Evolutionary conservation across 2,113 vertebrate genomes (phyloP), one percentile per base, ranked within the genome.

Genomic region (Aphyosemion australe): DNA sequence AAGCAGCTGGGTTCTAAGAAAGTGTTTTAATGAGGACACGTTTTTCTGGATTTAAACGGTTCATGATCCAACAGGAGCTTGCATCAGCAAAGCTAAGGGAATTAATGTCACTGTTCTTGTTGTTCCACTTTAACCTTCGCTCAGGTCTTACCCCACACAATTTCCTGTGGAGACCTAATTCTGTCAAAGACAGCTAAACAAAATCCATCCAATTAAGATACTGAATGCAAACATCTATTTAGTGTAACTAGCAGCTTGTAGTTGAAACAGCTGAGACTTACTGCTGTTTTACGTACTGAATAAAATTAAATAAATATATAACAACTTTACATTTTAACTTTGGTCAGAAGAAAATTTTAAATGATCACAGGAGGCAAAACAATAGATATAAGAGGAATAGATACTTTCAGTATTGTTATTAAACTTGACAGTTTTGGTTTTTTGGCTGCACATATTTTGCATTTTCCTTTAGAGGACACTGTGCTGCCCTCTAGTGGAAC

Each of bases 131-230:
- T 82, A 90, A 88, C 80, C 57, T 61, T 83, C 61, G 47, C 71
- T 66, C 64, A 73, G 65, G 76, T 87, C 69, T 87, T 88, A 89
- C 58, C 67, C 61, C 87, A 86, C 79, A 80, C 64, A 57, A 64
- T 90, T 89, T 90, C 89, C 89, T 88, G 79, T 43, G 26, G 34
- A 76, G 90, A 89, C 85, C 90, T 93, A 90, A 92, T 93, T 93
- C 89, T 87, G 77, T 86, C 66, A 87, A 82, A 65, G 13, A 72
- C 67, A 76, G 71, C 80, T 74, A 65, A 83, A 87, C 65, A 67
- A 52, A 78, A 80, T 74, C 64, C 75, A 83, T 60, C 55, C 53
- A 88, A 69, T 78, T 54, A 73, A 72, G 63, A 60, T 43, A 56
- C 58, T 80, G 46, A 61, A 45, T 42, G 14, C 16, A 66, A 52